These are phyloP conservation scores for Acanthis flammea DNA, from an alignment of 2,797 vertebrate species.

Conservation along the genomic window DNA sequence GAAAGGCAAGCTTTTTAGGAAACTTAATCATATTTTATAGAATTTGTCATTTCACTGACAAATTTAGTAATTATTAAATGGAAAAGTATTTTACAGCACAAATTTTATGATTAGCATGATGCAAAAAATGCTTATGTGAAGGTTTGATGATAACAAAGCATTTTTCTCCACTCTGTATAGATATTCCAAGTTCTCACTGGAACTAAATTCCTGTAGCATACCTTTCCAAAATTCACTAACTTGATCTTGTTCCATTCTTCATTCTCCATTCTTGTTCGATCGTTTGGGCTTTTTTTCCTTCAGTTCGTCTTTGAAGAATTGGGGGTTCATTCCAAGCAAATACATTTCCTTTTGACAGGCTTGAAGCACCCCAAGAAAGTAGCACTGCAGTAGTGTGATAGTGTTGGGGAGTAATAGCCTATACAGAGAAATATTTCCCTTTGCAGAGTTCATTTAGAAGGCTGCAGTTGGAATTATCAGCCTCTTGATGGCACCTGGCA, in stretches of 20 bases:
- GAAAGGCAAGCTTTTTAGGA: neutral
- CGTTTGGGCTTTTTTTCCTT: rapidly evolving
- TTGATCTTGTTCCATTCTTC: neutral
- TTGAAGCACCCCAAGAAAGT: neutral
- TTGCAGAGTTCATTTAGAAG: neutral
- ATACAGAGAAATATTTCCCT: neutral
- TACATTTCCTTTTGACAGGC: neutral
- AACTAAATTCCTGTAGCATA: neutral
- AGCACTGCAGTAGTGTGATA: neutral
- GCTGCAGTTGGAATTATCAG: constrained; percentile 47
- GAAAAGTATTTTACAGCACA: neutral
- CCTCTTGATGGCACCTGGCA: constrained; percentile 71
- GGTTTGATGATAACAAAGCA: neutral
- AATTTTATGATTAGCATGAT: neutral
- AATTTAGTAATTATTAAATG: neutral
- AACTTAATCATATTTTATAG: neutral
- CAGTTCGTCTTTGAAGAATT: neutral
- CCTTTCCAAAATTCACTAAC: neutral
- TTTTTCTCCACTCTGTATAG: neutral
- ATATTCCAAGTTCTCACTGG: neutral
- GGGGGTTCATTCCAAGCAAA: neutral
- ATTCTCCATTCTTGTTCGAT: neutral
- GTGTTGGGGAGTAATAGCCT: neutral
- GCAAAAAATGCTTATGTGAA: neutral
- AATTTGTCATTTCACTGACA: neutral